Conservation (phyloP, 2,797 vertebrate genomes). For the Pipistrellus kuhlii region DNA sequence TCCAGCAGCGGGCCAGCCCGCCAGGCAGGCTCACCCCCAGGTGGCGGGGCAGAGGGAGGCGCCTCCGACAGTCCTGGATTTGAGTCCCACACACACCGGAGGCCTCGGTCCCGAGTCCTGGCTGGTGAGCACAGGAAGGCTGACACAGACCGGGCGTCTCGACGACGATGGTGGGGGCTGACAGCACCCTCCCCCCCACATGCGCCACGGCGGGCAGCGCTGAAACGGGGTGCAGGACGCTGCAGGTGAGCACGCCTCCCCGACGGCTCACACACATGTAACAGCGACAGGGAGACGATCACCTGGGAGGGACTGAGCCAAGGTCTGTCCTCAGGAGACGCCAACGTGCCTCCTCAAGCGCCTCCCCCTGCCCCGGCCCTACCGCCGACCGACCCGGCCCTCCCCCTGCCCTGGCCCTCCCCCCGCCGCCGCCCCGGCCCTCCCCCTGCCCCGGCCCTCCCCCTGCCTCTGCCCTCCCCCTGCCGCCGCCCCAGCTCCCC, state of each 20-base stretch:
- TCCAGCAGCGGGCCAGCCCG: neutral
- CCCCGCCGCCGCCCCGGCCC: too few relatives aligned
- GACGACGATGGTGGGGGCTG: neutral
- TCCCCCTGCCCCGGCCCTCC: neutral
- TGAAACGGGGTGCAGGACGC: neutral
- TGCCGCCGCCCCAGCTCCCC: fast-evolving
- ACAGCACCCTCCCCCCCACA: neutral
- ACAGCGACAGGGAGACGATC: neutral
- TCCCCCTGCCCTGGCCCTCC: too few relatives aligned
- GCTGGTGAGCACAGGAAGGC: neutral
- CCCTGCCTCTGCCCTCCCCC: neutral
- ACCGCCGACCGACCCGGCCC: too few relatives aligned
- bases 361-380: too few relatives aligned
- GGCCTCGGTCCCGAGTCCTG: neutral
- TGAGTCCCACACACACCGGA: neutral
- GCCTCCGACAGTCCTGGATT: too few relatives aligned
- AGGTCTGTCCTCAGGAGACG: neutral
- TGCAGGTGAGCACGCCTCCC: neutral
- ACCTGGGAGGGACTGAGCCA: neutral
- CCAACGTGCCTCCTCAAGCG: neutral
- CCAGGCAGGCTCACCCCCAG: neutral
- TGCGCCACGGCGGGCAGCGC: neutral
- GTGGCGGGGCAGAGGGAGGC: neutral
- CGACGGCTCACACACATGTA: neutral
- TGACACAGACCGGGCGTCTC: neutral